Evolutionary conservation across 1,140 invertebrate species (phyloP), one percentile per base, ranked within the genome.

Genomic region (Whitmania pigra): DNA sequence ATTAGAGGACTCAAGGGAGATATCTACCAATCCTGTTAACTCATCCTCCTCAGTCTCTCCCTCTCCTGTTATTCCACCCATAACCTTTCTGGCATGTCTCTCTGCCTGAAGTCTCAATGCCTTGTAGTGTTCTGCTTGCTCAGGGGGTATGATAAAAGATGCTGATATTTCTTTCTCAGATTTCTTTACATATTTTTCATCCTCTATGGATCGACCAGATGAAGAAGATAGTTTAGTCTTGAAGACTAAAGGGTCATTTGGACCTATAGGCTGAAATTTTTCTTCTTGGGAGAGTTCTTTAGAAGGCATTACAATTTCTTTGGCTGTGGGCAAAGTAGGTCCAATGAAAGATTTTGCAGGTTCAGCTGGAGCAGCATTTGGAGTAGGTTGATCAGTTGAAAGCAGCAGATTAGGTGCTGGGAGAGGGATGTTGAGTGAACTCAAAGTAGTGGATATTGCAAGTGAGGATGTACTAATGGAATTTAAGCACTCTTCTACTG

Each of bases 161-260:
- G 43, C 43, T 11, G 43, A 49, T 11, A 49, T 49, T 49, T 49
- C 43, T 49, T 63, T 63, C 9, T 63, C 57, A 0, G 18, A 63
- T 31, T 63, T 22, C 9, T 31, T 31, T 25, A 31, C 57, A 63
- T 6, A 6, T 31, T 63, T 63, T 25, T 63, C 29, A 6, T 63
- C 57, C 22, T 63, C 57, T 7, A 25, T 18, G 22, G 22, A 22
- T 25, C 22, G 22, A 31, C 29, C 20, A 63, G 57, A 31, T 25
- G 36, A 18, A 20, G 25, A 18, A 27, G 60, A 9, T 17, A 40
- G 27, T n/a, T 43, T 67, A 49, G 54, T 68, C 63, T 74, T 74
- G 40, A 74, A 74, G 17, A 74, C 73, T 1, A 74, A 69, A 53
- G 73, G 73, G 54, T 74, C 73, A 57, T 74, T 72, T 6, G 73